Evolutionary conservation across 2,888 invertebrate species (phyloP).

Genomic region (Autographa pulchrina): DNA sequence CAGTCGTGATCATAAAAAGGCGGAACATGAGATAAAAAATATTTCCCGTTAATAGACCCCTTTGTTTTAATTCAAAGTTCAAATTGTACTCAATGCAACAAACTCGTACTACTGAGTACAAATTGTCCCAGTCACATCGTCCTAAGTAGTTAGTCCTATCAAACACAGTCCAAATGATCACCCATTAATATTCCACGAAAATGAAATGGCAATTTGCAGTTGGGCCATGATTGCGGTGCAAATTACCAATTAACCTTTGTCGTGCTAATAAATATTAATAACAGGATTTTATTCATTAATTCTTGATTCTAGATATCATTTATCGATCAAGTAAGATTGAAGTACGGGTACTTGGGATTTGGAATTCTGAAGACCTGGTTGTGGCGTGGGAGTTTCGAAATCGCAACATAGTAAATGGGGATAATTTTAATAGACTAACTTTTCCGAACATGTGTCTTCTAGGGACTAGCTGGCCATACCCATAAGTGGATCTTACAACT

Average conservation of each 20-base stretch:
- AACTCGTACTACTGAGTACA: too few relatives aligned
- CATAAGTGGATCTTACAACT: too few relatives aligned
- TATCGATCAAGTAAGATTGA: constrained; percentile 36
- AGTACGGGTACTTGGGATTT: constrained; percentile 26
- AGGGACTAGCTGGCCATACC: too few relatives aligned
- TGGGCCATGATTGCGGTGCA: constrained; percentile 45
- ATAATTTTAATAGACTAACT: too few relatives aligned
- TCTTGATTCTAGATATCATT: constrained; percentile 48
- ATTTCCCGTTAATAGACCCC: too few relatives aligned
- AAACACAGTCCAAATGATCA: constrained; percentile 40
- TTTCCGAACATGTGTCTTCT: too few relatives aligned
- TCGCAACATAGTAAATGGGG: too few relatives aligned
- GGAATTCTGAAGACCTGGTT: constrained; percentile 13
- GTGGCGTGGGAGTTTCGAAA: too few relatives aligned
- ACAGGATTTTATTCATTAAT: constrained; percentile 56
- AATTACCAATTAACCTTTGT: constrained; percentile 63
- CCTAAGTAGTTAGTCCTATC: constrained; percentile 39
- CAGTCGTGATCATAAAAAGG: neutral
- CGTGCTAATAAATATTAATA: constrained; percentile 58
- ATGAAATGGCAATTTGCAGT: constrained; percentile 51
- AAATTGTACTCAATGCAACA: too few relatives aligned
- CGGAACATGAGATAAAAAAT: neutral
- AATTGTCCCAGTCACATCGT: neutral
- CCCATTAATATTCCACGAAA: constrained; percentile 54
- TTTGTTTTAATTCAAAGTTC: too few relatives aligned